Evolutionary conservation across 2,113 vertebrate species (phyloP), one percentile per base, ranked within the genome.

Genomic region (Heliornis fulica): DNA sequence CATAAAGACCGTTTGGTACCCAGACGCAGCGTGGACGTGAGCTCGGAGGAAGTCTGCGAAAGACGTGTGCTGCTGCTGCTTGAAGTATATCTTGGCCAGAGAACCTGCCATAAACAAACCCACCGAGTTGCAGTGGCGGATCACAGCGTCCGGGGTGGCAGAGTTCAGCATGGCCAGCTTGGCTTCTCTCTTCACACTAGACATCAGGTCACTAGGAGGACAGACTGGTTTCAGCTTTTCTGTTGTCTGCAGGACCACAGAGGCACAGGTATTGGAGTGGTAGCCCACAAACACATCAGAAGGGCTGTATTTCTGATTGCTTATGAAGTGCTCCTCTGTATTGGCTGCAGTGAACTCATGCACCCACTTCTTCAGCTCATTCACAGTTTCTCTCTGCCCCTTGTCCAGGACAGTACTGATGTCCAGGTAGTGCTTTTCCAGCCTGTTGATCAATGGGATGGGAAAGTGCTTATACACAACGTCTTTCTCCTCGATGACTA

Each of bases 371-470:
- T 97, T 34, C 83, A 99, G 95, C 70, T 98, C 96, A 8, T 53
- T 10, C 57, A 98, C 99, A 1, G 97, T 64, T 28, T 40, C 89
- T 70, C 97, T 98, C 87, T 99, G 98, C 15, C 97, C 97, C 14
- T 22, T 51, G 83, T 98, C 98, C 75, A 99, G 97, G 36, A 99
- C 97, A 1, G 99, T 99, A 80, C 97, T 96, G 72, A 99, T 98
- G 94, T 99, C 99, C 95, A 99, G 94, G 92, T 99, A 99, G 97
- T 99, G 99, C 93, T 99, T 99, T 89, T 99, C 99, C 87, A 99
- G 98, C n/a, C 99, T 98, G 98, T 99, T 99, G 94, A 99, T 99
- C 45, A 99, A 98, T 1, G 99, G 99, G 82, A 99, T 98, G 53
- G 99, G 99, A 56, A 99, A 99, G 63, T 98, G 98, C 68, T 97